Percentiles rank a stretch among this genome's conserved stretches.
Conservation (phyloP, 1,140 invertebrate species). For the Carposina sasakii region DNA sequence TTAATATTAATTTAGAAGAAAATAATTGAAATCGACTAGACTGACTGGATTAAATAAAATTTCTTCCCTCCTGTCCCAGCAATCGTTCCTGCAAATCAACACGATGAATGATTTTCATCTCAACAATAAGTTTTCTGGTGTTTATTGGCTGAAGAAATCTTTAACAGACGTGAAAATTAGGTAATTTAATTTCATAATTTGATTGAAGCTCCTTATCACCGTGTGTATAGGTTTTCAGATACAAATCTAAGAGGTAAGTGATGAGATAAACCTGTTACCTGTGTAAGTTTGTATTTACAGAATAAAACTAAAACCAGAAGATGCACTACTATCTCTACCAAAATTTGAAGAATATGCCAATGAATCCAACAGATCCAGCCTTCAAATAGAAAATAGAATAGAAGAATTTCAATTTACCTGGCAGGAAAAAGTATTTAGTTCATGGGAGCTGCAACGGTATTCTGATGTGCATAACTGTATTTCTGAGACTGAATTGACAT, state of each 20-base stretch:
- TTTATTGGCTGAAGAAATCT: conserved; percentile 47
- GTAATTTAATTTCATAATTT: conserved; percentile 28
- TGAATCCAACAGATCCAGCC: conserved; percentile 22
- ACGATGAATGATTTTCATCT: conserved; percentile 47
- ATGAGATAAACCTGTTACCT: background rate
- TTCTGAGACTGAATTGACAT: conserved; percentile 39
- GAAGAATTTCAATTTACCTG: conserved; percentile 54
- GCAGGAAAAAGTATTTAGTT: conserved; percentile 62
- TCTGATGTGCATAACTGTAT: conserved; percentile 42
- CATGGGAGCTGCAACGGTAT: conserved; percentile 45
- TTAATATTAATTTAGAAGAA: background rate
- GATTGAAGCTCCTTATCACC: background rate
- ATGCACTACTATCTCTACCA: conserved; percentile 44
- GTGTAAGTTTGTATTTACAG: conserved; percentile 34
- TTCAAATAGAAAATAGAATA: conserved; percentile 23
- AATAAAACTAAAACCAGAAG: conserved; percentile 49
- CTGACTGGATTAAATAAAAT: too few relatives aligned
- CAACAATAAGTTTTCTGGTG: conserved; percentile 42
- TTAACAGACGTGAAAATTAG: conserved; percentile 41
- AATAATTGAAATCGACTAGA: background rate
- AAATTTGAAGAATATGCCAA: conserved; percentile 50
- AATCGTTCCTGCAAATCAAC: too few relatives aligned
- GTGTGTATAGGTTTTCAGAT: background rate
- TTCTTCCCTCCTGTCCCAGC: too few relatives aligned
- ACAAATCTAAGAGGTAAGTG: background rate